Evolutionary conservation across 2,797 vertebrate species (phyloP), one percentile per base, ranked within the genome.

Genomic region (Spheniscus humboldti): DNA sequence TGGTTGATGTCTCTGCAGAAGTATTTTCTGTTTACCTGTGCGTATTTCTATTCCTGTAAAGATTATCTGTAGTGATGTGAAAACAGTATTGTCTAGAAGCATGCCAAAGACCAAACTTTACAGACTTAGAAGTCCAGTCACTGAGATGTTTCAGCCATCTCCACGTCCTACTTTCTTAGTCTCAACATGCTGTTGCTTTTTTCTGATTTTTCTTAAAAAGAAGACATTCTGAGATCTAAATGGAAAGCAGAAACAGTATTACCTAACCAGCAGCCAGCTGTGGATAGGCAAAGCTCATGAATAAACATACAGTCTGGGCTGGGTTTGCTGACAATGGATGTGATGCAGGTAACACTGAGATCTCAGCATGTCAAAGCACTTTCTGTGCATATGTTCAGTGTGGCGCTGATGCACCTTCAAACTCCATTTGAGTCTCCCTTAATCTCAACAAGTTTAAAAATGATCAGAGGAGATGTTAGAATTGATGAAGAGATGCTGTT

Each of bases 381-480:
- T 67, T n/a, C 67, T 0, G 0, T 57, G 4, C 13, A 6, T 30
- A 3, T 11, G 3, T 52, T 90, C 24, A 71, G 6, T 7, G 1
- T 0, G 3, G 9, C 1, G 6, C 3, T 79, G 23, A 27, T 86
- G 27, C 6, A 9, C 28, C 33, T 82, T 68, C 23, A 45, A 85
- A 20, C 5, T 78, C 18, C 17, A 13, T 52, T 39, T 87, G 23
- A 63, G 53, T 37, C 30, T 81, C 6, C 2, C 4, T 43, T 67
- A 48, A 68, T 45, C 30, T n/a, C 43, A 68, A 47, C 0, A 3
- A 76, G 6, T 37, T 79, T 64, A 72, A 18, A 94, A 89, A 73
- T n/a, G 3, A 41, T 8, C 10, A 47, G 18, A 59, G 18, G 47
- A 77, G 43, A 12, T 33, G 10, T 43, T 35, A 57, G 10, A 91